Conservation (phyloP, 2,888 invertebrate species). For the Eupithecia centaureata region DNA sequence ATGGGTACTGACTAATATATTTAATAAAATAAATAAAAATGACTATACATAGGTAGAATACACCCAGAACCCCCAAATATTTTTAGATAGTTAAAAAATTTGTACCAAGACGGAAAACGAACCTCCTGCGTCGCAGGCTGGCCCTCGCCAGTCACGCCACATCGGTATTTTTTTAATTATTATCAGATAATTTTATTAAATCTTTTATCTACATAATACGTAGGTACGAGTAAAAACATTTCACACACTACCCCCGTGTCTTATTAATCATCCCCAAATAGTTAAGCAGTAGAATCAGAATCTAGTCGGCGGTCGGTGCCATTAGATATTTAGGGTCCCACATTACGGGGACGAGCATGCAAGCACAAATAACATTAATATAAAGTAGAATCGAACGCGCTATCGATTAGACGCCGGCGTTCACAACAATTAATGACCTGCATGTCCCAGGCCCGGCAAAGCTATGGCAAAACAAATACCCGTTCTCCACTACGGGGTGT, state of each 20-base stretch:
- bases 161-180: too few relatives aligned
- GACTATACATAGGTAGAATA: too few relatives aligned
- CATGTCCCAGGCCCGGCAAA: constrained; percentile 82
- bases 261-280: constrained; percentile 41
- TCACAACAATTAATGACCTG: constrained; percentile 84
- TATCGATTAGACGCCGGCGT: constrained; percentile 83
- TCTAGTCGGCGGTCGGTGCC: constrained; percentile 30
- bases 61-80: too few relatives aligned
- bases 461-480: constrained; percentile 84
- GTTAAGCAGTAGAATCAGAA: constrained; percentile 42
- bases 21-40: too few relatives aligned
- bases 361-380: constrained; percentile 83
- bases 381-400: constrained; percentile 83
- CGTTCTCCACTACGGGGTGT: constrained; percentile 71
- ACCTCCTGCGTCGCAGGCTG: too few relatives aligned
- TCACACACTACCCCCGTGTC: constrained; percentile 16
- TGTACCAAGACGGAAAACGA: too few relatives aligned
- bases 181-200: too few relatives aligned
- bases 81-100: too few relatives aligned
- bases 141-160: too few relatives aligned
- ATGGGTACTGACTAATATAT: too few relatives aligned
- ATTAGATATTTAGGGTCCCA: constrained; percentile 55
- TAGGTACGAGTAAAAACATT: not conserved
- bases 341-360: constrained; percentile 57
- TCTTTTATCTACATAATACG: not conserved